phyloP scores from a whole-genome alignment of 2,113 vertebrate genomes.

The Elephantulus edwardii region DNA sequence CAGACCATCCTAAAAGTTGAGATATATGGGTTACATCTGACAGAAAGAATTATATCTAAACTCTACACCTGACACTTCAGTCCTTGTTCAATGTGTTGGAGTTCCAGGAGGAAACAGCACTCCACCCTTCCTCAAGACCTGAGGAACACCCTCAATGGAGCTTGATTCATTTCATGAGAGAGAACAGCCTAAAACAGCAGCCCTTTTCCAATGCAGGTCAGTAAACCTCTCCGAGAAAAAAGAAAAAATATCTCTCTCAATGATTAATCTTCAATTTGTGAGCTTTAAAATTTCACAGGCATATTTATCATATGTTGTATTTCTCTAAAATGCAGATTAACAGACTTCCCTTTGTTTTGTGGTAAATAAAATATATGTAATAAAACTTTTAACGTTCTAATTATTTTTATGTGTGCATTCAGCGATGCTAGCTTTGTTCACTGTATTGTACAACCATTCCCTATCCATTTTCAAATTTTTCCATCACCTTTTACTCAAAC shows the following conservation, averaged over 20 bases:
- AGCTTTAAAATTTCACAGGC: not conserved
- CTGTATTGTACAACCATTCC: not conserved
- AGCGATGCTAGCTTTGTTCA: not conserved
- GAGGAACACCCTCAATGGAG: not conserved
- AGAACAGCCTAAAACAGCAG: not conserved
- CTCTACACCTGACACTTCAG: not conserved
- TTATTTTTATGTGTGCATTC: not conserved
- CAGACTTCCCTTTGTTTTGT: not conserved
- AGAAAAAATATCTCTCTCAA: not conserved
- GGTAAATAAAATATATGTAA: not conserved
- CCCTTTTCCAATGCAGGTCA: not conserved
- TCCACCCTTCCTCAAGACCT: conserved; percentile 12
- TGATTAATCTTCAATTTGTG: not conserved
- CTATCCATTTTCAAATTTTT: not conserved
- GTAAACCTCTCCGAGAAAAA: not conserved
- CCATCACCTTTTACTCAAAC: not conserved
- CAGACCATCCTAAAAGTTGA: no score
- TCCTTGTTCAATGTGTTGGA: not conserved
- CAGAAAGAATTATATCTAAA: not conserved
- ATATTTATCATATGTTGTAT: not conserved
- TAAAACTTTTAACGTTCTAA: not conserved
- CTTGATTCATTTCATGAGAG: not conserved
- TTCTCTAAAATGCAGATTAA: not conserved
- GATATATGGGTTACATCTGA: not conserved
- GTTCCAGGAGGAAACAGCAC: not conserved